Conservation (phyloP, 2,113 vertebrate species). For the Seriola dumerili region DNA sequence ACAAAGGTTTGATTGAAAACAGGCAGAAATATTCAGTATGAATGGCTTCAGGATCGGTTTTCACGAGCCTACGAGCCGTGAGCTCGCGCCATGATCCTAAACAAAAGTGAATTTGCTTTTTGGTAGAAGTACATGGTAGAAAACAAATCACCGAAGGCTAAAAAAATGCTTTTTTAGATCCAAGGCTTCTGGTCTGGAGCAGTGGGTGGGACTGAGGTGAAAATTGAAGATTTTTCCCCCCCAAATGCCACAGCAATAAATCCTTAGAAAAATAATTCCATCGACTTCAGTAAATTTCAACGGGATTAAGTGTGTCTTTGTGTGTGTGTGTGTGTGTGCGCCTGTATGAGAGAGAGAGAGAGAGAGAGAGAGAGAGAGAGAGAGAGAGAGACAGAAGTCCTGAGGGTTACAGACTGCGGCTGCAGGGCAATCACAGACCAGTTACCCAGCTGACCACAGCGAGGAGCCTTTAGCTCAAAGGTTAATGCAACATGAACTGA, state of each 20-base stretch:
- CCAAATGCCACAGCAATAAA: constrained; percentile 45
- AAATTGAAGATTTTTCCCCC: constrained; percentile 1
- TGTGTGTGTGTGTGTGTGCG: not conserved
- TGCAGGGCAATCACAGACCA: constrained; percentile 44
- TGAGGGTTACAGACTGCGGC: constrained; percentile 18
- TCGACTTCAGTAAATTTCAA: constrained; percentile 31
- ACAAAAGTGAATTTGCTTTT: constrained; percentile 1
- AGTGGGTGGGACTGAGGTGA: constrained; percentile 12
- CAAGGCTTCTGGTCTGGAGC: constrained; percentile 18
- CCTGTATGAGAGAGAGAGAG: constrained; percentile 3
- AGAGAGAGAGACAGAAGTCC: constrained; percentile 8
- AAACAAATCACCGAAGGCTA: not conserved
- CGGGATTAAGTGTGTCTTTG: constrained; percentile 16
- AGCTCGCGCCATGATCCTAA: not conserved
- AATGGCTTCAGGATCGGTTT: not conserved
- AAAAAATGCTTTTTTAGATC: constrained; percentile 13
- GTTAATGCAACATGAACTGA: constrained; percentile 73
- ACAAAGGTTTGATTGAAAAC: not conserved
- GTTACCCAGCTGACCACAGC: constrained; percentile 70
- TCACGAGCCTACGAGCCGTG: not conserved
- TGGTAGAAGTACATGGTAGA: constrained; percentile 2
- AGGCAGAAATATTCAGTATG: not conserved
- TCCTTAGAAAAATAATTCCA: constrained; percentile 37
- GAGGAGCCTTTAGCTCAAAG: constrained; percentile 64
- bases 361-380: not conserved